phyloP scores from a whole-genome alignment of 37 sponge, comb jelly and placozoan genomes.

The Oscarella lobularis region DNA sequence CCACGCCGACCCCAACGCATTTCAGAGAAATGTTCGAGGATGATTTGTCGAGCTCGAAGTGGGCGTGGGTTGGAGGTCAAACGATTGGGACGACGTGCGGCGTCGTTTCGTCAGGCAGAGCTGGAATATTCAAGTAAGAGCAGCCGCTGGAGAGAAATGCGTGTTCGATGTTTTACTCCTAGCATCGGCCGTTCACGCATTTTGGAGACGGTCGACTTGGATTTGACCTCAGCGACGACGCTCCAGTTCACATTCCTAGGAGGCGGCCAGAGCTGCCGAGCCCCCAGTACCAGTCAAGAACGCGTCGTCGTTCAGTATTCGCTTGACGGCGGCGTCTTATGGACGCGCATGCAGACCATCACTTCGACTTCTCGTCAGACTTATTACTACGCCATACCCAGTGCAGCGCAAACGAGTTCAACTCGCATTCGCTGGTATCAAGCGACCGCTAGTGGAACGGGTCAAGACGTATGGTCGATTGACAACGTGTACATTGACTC shows the following conservation, averaged over 20 bases:
- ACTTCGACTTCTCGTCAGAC: no score
- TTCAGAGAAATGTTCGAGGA: background rate
- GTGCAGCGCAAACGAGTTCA: background rate
- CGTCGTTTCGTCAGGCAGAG: background rate
- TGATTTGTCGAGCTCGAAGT: background rate
- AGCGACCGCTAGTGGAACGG: background rate
- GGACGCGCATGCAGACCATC: background rate
- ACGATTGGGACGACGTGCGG: background rate
- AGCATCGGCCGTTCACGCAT: background rate
- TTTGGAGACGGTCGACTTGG: background rate
- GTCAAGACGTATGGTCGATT: background rate
- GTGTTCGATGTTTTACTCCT: background rate
- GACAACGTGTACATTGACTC: background rate
- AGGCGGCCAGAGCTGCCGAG: background rate
- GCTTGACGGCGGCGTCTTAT: background rate
- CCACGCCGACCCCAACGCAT: background rate
- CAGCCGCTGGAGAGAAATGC: background rate
- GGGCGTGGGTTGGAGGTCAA: background rate
- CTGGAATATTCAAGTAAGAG: background rate
- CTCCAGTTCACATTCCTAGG: background rate
- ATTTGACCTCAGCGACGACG: background rate
- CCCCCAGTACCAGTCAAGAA: background rate
- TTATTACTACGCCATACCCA: background rate
- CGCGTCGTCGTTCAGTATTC: background rate
- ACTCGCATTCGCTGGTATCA: conserved; percentile 8